phyloP scores from a whole-genome alignment of 2,113 vertebrate species.

The Peromyscus polionotus region DNA sequence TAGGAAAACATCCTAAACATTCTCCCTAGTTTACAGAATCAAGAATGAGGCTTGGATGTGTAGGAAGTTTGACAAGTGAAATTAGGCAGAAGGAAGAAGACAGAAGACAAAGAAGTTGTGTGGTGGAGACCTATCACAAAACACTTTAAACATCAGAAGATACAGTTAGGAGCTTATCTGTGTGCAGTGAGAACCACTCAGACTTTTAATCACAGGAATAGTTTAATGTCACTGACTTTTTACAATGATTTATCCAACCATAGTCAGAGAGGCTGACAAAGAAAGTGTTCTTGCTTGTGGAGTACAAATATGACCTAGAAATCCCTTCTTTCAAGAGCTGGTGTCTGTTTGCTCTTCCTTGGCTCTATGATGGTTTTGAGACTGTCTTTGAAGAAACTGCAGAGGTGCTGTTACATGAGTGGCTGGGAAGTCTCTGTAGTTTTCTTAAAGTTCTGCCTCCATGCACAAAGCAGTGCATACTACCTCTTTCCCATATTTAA shows the following conservation, averaged over 20 bases:
- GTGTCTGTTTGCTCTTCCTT: not conserved
- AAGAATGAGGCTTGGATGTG: not conserved
- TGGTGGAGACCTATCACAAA: not conserved
- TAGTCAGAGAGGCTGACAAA: not conserved
- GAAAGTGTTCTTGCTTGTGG: not conserved
- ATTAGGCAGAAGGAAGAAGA: not conserved
- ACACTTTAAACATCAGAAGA: not conserved
- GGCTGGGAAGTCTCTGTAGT: not conserved
- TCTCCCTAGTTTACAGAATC: conserved; percentile 2
- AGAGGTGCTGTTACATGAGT: not conserved
- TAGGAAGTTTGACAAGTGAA: not conserved
- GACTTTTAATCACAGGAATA: not conserved
- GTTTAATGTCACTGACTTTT: not conserved
- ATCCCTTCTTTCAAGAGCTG: not conserved
- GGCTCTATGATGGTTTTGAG: not conserved
- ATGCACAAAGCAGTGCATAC: not conserved
- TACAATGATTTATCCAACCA: not conserved
- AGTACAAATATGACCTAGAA: not conserved
- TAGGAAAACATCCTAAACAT: not conserved
- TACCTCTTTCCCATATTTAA: rapidly evolving
- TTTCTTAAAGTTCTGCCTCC: not conserved
- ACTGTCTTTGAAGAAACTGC: not conserved
- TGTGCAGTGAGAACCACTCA: not conserved
- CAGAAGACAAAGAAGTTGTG: not conserved
- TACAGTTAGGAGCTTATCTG: not conserved